Evolutionary conservation across 2,113 vertebrate genomes (phyloP).

Genomic region (Panthera leo): DNA sequence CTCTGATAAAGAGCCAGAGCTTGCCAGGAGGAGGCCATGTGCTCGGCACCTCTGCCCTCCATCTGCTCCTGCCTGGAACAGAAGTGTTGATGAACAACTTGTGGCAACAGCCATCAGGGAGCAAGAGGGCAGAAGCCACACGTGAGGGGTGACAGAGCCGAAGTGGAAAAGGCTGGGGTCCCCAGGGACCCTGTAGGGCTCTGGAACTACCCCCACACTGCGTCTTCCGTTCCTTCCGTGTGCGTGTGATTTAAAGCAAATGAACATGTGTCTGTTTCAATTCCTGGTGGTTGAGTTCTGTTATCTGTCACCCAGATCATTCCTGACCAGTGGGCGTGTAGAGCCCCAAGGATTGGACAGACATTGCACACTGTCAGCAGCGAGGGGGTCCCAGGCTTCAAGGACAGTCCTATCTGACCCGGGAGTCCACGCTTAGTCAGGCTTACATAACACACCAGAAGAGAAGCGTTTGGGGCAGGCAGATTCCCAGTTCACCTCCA

Average conservation of each 20-base stretch:
- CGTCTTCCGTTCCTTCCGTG: neutral
- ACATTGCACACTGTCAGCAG: neutral
- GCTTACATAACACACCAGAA: neutral
- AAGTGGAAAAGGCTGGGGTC: neutral
- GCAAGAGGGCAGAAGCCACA: neutral
- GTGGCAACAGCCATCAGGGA: neutral
- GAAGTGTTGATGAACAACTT: neutral
- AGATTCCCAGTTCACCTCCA: neutral
- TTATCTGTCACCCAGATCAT: neutral
- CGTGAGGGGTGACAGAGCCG: neutral
- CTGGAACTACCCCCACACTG: too few relatives aligned
- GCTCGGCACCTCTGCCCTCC: neutral
- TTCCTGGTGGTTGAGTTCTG: rapidly evolving
- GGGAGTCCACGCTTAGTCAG: neutral
- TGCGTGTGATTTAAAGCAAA: neutral
- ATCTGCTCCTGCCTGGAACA: neutral
- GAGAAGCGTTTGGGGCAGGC: neutral
- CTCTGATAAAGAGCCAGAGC: neutral
- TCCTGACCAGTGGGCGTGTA: neutral
- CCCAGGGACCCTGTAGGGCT: neutral
- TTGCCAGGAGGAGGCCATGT: neutral
- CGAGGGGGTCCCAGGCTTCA: too few relatives aligned
- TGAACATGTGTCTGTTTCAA: too few relatives aligned
- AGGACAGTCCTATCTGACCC: neutral
- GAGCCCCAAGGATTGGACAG: neutral